These are phyloP conservation scores for Stratiomys singularior DNA, from an alignment of 2,888 invertebrate species.

Conservation along the genomic window DNA sequence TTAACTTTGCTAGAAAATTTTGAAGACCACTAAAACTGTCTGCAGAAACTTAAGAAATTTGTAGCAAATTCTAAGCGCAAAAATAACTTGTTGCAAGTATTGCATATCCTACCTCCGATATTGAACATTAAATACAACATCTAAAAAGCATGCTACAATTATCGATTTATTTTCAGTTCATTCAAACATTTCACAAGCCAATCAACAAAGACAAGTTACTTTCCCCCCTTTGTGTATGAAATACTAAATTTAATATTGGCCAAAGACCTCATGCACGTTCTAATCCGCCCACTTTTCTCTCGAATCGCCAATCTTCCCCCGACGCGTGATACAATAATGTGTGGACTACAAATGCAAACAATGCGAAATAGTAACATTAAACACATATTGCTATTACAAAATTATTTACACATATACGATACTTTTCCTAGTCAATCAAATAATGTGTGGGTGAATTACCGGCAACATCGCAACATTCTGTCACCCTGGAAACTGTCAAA, in stretches of 20 bases:
- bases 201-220: not conserved
- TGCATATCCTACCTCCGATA: no score
- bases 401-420: no score
- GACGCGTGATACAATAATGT: not conserved
- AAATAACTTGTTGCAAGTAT: no score
- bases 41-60: no score
- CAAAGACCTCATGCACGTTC: slow-evolving; percentile 17
- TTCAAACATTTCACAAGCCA: not conserved
- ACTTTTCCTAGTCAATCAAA: not conserved
- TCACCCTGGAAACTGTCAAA: slow-evolving; percentile 10
- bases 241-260: not conserved
- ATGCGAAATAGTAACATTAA: slow-evolving; percentile 10
- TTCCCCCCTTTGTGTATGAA: not conserved
- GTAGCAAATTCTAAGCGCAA: no score
- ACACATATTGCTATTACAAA: not conserved
- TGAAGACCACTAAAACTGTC: no score
- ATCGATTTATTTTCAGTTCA: no score
- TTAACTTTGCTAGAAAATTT: no score
- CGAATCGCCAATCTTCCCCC: not conserved
- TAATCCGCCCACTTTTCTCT: slow-evolving; percentile 34
- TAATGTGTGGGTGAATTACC: slow-evolving; percentile 31
- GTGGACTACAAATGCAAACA: slow-evolving; percentile 12
- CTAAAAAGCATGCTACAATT: no score
- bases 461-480: slow-evolving; percentile 18
- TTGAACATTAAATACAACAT: no score